Evolutionary conservation across 2,797 vertebrate species (phyloP).

Genomic region (Xiphophorus birchmanni): DNA sequence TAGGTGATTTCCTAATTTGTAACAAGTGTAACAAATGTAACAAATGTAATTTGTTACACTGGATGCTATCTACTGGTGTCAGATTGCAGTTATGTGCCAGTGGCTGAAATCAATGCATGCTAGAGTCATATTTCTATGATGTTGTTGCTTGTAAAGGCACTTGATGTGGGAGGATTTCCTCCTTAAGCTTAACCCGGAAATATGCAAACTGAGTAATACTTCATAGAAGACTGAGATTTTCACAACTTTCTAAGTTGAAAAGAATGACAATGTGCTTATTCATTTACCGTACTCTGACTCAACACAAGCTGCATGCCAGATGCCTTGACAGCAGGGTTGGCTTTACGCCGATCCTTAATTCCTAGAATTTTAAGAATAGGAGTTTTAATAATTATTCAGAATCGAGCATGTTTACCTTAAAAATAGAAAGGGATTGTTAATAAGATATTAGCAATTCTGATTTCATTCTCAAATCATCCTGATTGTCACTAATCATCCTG

Average conservation of each 20-base stretch:
- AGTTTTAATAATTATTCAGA: not conserved
- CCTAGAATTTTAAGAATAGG: not conserved
- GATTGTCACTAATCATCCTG: too few species aligned
- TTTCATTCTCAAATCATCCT: too few species aligned
- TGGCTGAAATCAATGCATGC: not conserved
- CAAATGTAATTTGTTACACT: not conserved
- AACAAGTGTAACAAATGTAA: too few species aligned
- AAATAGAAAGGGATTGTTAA: not conserved
- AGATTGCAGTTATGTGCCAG: not conserved
- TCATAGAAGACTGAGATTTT: not conserved
- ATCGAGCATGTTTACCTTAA: not conserved
- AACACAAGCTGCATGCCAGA: not conserved
- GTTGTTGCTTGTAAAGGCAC: not conserved
- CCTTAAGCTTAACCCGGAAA: not conserved
- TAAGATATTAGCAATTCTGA: not conserved
- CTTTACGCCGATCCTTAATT: not conserved
- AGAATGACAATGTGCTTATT: not conserved
- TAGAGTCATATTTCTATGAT: not conserved
- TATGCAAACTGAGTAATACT: not conserved
- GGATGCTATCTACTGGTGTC: not conserved
- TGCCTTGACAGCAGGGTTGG: not conserved
- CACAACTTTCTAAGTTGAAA: not conserved
- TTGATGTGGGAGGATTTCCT: not conserved
- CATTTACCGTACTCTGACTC: not conserved
- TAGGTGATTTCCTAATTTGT: not conserved